Base-by-base conservation (phyloP, 2,888 invertebrate species). In the Tetragnatha montana region DNA sequence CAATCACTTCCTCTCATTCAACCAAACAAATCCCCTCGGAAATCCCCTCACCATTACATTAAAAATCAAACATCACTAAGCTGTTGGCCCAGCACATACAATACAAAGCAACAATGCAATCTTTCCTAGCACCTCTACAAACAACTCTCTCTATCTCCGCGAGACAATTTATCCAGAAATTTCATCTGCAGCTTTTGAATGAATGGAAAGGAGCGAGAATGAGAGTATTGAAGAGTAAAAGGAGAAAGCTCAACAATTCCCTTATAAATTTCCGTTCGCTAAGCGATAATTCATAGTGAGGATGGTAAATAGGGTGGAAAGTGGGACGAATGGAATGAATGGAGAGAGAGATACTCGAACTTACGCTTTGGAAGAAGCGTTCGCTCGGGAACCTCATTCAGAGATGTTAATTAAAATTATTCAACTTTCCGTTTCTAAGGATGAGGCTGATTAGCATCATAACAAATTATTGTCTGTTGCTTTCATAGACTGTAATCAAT, bases 381-480 rank as follows among this genome's bases (percentile, higher is more conserved):
- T 47, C 35, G 78, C 78, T 51, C 51, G 60, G 19, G 60, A 60
- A 78, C 49, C 22, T 60, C 22, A 22, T 78, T 78, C 22, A 22
- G 19, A 1, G 78, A 14, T 22, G 60, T 60, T 78, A 78, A 78
- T 78, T 78, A 78, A 78, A 60, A 78, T 78, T 21, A 22, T 17
- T 22, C 22, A 60, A 78, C 51, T 21, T 60, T 78, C 60, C 17
- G 7, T 78, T 22, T 10, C 21, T 8, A 12, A 1, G 78, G 60
- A 50, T 21, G 81, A 35, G 50, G 82, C 60, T 73, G 73, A 82
- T 82, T 82, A 51, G 82, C 82, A 82, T 82, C 74, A 82, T 74
- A 73, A 82, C 82, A 82, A 82, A 82, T 82, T 74, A 82, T 82
- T 73, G 51, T 51, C 21, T 35, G 35, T 35, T 35, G 22, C 74